Evolutionary conservation across 2,113 vertebrate species (phyloP).

Genomic region (Xyrauchen texanus): DNA sequence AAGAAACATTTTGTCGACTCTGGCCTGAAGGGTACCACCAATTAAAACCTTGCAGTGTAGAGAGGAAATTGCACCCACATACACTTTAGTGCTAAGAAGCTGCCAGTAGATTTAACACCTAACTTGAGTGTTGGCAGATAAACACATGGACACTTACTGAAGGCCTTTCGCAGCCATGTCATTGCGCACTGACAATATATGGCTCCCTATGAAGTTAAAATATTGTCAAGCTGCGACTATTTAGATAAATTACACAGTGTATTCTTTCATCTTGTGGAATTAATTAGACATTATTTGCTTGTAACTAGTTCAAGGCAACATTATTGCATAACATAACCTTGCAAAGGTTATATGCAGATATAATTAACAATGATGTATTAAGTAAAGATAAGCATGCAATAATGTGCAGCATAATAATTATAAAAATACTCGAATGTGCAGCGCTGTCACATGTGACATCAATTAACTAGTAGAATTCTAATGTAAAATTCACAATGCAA

Average conservation of each 20-base stretch:
- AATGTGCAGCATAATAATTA: too few relatives aligned
- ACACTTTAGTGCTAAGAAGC: slow-evolving; percentile 28
- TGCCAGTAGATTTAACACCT: slow-evolving; percentile 31
- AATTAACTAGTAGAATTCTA: too few relatives aligned
- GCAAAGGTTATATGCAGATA: background rate
- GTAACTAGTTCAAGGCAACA: background rate
- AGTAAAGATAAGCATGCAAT: too few relatives aligned
- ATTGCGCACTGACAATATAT: background rate
- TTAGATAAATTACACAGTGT: slow-evolving; percentile 5
- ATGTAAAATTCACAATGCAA: too few relatives aligned
- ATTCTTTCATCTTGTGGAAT: slow-evolving; percentile 2
- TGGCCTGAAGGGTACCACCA: slow-evolving; percentile 15
- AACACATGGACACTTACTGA: slow-evolving; percentile 25
- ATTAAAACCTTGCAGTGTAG: slow-evolving; percentile 39
- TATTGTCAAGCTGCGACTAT: slow-evolving; percentile 19
- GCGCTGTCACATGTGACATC: too few relatives aligned
- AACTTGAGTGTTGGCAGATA: slow-evolving; percentile 30
- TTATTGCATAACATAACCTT: background rate
- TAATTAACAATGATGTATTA: background rate
- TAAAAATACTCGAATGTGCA: too few relatives aligned
- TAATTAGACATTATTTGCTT: slow-evolving; percentile 28
- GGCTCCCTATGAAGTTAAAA: background rate
- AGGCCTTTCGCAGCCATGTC: slow-evolving; percentile 15
- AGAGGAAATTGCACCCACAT: slow-evolving; percentile 35
- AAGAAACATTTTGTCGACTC: slow-evolving; percentile 37